Evolutionary conservation across 2,888 invertebrate species (phyloP).

Genomic region (Anodontia alba): DNA sequence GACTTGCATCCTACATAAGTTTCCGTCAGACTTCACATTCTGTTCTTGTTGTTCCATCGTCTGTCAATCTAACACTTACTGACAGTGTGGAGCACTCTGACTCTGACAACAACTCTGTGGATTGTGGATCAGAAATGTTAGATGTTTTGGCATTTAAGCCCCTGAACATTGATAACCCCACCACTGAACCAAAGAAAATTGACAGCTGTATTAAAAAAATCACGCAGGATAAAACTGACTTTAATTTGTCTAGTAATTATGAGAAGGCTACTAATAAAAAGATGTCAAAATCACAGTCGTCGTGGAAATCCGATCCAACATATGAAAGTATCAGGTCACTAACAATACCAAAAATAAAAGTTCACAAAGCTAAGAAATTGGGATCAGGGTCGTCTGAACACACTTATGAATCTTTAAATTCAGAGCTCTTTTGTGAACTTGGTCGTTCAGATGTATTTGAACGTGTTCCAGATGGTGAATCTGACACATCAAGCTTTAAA

Average conservation of each 20-base stretch:
- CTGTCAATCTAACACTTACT: neutral
- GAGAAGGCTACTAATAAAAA: neutral
- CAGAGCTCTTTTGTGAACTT: neutral
- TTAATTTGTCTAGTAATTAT: neutral
- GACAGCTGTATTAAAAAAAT: too few relatives aligned
- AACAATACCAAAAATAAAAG: neutral
- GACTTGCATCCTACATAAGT: slow-evolving; percentile 3
- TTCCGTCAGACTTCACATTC: slow-evolving; percentile 1
- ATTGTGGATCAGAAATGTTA: neutral
- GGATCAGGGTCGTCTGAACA: neutral
- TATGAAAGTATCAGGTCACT: slow-evolving; percentile 10
- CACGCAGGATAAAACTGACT: neutral
- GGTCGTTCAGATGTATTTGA: neutral
- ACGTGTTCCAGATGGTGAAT: neutral
- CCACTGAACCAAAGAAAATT: neutral
- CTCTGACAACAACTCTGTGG: neutral
- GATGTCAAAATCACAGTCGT: neutral
- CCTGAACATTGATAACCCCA: neutral
- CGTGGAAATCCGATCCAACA: neutral
- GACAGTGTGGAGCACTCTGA: neutral
- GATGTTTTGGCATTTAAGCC: neutral
- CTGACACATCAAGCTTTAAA: neutral
- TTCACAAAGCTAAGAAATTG: neutral
- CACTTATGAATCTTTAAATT: neutral
- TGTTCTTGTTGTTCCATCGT: neutral